Percentiles rank a stretch among this genome's conserved stretches.
Conservation (phyloP, 2,888 invertebrate genomes). For the Napeogenes inachia region DNA sequence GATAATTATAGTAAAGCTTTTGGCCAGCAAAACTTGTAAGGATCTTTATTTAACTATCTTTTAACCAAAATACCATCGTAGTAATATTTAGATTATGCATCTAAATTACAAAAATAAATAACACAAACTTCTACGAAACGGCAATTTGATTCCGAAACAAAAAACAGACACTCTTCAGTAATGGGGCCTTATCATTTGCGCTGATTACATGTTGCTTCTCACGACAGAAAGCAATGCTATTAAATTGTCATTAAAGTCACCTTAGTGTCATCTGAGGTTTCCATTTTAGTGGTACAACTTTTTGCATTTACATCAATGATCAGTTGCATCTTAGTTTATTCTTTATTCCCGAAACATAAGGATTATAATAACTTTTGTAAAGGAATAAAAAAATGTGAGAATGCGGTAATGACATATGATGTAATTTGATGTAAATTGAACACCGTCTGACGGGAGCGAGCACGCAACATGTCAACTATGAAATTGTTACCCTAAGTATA, state of each 20-base stretch:
- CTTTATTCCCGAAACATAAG: constrained; percentile 41
- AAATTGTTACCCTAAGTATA: constrained; percentile 67
- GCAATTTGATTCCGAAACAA: constrained; percentile 52
- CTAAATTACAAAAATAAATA: constrained; percentile 39
- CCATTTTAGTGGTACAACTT: constrained; percentile 65
- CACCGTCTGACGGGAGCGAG: constrained; percentile 51
- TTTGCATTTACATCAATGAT: constrained; percentile 39
- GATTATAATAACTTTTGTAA: constrained; percentile 32
- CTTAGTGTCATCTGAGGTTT: constrained; percentile 70
- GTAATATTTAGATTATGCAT: constrained; percentile 28
- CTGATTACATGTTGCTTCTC: constrained; percentile 67
- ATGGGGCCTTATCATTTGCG: constrained; percentile 66
- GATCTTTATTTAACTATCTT: constrained; percentile 29
- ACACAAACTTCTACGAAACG: constrained; percentile 53
- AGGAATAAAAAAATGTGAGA: constrained; percentile 42
- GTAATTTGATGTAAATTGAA: constrained; percentile 75
- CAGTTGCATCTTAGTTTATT: constrained; percentile 32
- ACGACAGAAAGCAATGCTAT: constrained; percentile 71
- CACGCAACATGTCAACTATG: constrained; percentile 75
- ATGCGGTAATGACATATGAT: constrained; percentile 68
- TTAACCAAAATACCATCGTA: constrained; percentile 24
- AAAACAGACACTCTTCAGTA: constrained; percentile 51
- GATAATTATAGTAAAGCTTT: constrained; percentile 35
- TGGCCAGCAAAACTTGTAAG: constrained; percentile 31
- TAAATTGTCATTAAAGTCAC: constrained; percentile 76